A percentile compares a stretch with the other conserved stretches of the same genome.
Evolutionary conservation across 2,797 vertebrate genomes (phyloP).

Genomic region (Hoplostethus mediterraneus): DNA sequence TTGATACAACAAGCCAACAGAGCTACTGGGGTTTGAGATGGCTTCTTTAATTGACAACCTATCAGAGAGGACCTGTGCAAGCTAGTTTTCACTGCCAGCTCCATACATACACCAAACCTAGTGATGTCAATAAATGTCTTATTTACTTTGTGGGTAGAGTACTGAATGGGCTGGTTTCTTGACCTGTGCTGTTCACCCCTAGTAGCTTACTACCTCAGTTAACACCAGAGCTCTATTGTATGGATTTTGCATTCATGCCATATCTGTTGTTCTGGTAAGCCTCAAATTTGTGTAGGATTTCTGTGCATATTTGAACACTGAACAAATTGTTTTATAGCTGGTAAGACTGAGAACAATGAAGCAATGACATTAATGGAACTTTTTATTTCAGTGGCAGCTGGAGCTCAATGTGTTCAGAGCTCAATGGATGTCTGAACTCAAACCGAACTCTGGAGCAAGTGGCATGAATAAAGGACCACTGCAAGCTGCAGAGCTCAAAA

Average conservation of each 20-base stretch:
- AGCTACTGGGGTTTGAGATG: neutral
- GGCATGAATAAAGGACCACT: constrained; percentile 75
- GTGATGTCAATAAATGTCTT: neutral
- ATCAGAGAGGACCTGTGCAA: neutral
- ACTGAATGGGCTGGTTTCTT: too few relatives aligned
- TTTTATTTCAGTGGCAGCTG: constrained; percentile 75
- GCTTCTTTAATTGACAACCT: neutral
- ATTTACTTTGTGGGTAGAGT: neutral
- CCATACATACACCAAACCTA: neutral
- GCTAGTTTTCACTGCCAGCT: neutral
- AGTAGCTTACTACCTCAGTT: too few relatives aligned
- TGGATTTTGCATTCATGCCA: too few relatives aligned
- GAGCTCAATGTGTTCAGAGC: constrained; percentile 95
- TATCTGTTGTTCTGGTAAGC: too few relatives aligned
- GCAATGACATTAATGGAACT: neutral
- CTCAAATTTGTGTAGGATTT: neutral
- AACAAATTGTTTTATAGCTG: neutral
- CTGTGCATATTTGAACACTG: neutral
- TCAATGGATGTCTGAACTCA: constrained; percentile 98
- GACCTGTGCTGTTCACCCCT: too few relatives aligned
- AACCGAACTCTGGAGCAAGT: constrained; percentile 83
- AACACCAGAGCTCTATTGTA: too few relatives aligned
- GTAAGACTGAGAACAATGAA: neutral
- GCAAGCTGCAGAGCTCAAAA: constrained; percentile 84
- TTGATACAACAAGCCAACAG: neutral